A percentile compares a stretch with the other conserved stretches of the same genome.
phyloP scores from a whole-genome alignment of 2,113 vertebrate genomes.

The Hiodon alosoides region DNA sequence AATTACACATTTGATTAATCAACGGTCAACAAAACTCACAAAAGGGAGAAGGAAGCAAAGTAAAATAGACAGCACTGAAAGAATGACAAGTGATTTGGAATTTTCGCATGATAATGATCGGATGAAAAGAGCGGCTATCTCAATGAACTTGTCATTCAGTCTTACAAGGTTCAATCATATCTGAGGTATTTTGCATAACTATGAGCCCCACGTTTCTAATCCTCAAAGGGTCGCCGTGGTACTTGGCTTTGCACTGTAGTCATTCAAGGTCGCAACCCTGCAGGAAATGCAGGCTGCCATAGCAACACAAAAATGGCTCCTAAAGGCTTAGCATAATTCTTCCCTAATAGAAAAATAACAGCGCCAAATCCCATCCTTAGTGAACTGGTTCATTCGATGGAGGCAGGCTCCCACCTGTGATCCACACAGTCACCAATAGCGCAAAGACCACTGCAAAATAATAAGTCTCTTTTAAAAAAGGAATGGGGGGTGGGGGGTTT shows the following conservation, averaged over 20 bases:
- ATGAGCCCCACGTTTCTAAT: slow-evolving; percentile 87
- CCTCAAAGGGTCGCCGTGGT: slow-evolving; percentile 84
- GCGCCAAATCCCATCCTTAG: slow-evolving; percentile 93
- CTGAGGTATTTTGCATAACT: slow-evolving; percentile 82
- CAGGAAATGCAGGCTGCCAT: slow-evolving; percentile 96
- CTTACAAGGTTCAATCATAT: slow-evolving; percentile 66
- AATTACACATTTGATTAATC: slow-evolving; percentile 3
- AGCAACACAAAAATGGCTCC: slow-evolving; percentile 96
- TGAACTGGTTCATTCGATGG: slow-evolving; percentile 81
- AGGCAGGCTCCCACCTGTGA: slow-evolving; percentile 82
- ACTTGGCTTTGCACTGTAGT: slow-evolving; percentile 92
- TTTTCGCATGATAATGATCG: slow-evolving; percentile 59
- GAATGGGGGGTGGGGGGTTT: slow-evolving; percentile 53
- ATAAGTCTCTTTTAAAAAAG: slow-evolving; percentile 56
- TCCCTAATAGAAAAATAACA: slow-evolving; percentile 97
- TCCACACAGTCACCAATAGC: slow-evolving; percentile 64
- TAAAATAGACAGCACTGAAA: slow-evolving; percentile 47
- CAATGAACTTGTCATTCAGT: slow-evolving; percentile 66
- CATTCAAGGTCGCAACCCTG: slow-evolving; percentile 96
- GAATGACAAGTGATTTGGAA: slow-evolving; percentile 56
- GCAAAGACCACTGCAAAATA: slow-evolving; percentile 60
- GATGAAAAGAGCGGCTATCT: slow-evolving; percentile 56
- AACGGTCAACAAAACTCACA: slow-evolving; percentile 2
- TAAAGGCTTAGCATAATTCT: slow-evolving; percentile 93
- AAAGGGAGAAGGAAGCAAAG: slow-evolving; percentile 8